Evolutionary conservation across 2,113 vertebrate genomes (phyloP), one percentile per base, ranked within the genome.

Genomic region (Riparia riparia): DNA sequence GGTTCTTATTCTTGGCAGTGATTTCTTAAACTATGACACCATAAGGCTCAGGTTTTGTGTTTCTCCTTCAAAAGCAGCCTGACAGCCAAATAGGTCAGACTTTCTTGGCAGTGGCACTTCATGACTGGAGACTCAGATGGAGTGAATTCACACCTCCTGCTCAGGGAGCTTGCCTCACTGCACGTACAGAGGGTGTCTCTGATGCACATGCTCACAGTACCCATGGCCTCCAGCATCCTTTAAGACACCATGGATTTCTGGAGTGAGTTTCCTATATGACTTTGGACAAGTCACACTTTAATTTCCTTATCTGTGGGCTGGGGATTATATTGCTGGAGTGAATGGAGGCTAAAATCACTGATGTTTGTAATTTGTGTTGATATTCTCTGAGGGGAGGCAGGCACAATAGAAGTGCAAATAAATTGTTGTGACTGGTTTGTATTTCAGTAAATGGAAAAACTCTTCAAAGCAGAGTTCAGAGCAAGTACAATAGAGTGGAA

Each of bases 301-400:
- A 58, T 86, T 96, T 93, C 71, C 85, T 94, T 82, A 64, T 93
- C 85, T 93, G 50, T 73, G 86, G 87, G 49, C 85, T 86, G 79
- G 28, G 76, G 74, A 94, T 95, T 96, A 88, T 91, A 72, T 66
- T 85, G 78, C 90, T 96, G 87, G 70, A 94, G 79, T 94, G 93
- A 95, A 95, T 89, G 64, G 94, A 95, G 93, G 80, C 92, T 94
- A 92, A 95, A 96, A 86, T 81, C 93, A 95, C 79, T 95, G 92
- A 92, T 96, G 93, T 94, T 96, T 92, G 88, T 96, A 97, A 96
- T 96, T 94, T 93, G 95, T 93, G 92, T 93, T 94, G 96, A 96
- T 94, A 95, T 96, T 94, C 92, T 94, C 95, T 3, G 61, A 94
- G 90, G 95, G 95, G 49, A 96, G 74, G 60, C 82, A 96, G 42